These are phyloP conservation scores for Eulemur albifrons DNA, from an alignment of 2,797 vertebrate genomes.

Conservation along the genomic window DNA sequence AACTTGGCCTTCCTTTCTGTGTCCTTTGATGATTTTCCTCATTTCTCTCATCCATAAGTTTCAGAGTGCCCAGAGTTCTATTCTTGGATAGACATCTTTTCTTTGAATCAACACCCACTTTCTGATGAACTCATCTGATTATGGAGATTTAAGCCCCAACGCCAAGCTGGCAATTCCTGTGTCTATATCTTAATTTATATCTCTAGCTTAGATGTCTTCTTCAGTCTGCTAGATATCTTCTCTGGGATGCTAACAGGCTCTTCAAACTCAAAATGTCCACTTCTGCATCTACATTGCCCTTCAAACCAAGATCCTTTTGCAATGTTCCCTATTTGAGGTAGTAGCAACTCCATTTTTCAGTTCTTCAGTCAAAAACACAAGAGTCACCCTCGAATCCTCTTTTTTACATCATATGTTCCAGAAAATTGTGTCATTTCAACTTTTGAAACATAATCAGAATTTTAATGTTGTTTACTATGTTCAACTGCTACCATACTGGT, in stretches of 20 bases:
- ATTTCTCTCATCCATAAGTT: background rate
- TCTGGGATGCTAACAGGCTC: background rate
- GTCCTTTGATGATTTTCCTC: background rate
- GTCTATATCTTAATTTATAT: background rate
- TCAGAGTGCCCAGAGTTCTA: background rate
- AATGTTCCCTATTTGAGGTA: background rate
- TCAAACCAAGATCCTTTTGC: background rate
- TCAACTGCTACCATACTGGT: background rate
- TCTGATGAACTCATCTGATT: background rate
- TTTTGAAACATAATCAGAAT: background rate
- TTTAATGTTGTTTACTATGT: background rate
- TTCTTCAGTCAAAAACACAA: background rate
- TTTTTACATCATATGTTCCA: background rate
- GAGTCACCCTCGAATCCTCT: background rate
- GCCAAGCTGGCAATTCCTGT: background rate
- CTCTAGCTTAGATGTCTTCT: background rate
- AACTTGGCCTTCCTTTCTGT: background rate
- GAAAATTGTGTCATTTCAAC: background rate
- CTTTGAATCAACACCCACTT: background rate
- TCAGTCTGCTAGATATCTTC: background rate
- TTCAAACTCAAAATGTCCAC: background rate
- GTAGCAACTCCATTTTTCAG: background rate
- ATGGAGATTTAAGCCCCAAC: background rate
- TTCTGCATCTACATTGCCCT: background rate
- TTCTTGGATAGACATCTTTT: background rate